These are phyloP conservation scores for Bombus cullumanus DNA, from an alignment of 1,140 invertebrate genomes.

Conservation along the genomic window DNA sequence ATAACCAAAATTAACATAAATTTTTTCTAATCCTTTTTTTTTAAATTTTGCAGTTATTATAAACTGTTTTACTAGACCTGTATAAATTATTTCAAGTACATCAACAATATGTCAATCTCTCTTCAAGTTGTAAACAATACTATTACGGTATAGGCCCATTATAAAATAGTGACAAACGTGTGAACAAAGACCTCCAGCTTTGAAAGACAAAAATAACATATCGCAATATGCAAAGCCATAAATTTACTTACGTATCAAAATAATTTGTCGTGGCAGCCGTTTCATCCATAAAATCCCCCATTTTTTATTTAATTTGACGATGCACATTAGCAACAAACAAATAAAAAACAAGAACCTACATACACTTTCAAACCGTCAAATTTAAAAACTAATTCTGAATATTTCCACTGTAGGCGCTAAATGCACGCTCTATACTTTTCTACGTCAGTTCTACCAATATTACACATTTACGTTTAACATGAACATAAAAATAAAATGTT, in stretches of 20 bases:
- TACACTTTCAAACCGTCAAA: slow-evolving; percentile 63
- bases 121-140: not conserved
- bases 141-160: no score
- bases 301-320: slow-evolving; percentile 27
- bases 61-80: not conserved
- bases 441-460: not conserved
- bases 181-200: not conserved
- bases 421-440: not conserved
- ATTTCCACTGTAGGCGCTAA: slow-evolving; percentile 42
- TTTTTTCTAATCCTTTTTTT: not conserved
- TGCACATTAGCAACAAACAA: slow-evolving; percentile 14
- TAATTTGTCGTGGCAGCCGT: slow-evolving; percentile 68
- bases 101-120: not conserved
- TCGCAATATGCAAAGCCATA: not conserved
- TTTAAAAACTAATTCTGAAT: slow-evolving; percentile 69
- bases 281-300: slow-evolving; percentile 69
- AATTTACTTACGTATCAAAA: slow-evolving; percentile 73
- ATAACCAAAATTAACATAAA: not conserved
- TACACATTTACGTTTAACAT: not conserved
- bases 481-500: not conserved
- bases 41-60: not conserved
- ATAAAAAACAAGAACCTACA: slow-evolving; percentile 4
- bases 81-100: not conserved
- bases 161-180: not conserved
- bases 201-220: not conserved